Base-by-base conservation (phyloP, 2,113 vertebrate species). In the Dasyurus viverrinus region DNA sequence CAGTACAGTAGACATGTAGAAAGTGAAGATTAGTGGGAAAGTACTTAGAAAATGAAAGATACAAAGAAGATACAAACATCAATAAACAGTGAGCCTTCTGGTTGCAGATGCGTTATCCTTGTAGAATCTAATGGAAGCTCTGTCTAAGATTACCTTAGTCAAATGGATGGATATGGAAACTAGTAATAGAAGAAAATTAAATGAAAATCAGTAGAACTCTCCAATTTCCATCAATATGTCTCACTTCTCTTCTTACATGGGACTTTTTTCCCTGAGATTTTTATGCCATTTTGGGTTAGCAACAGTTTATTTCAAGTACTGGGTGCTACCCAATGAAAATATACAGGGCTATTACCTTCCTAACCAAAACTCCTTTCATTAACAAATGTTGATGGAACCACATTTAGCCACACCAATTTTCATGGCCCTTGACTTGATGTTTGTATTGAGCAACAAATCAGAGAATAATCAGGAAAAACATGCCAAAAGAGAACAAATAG, bases 361-460 rank as follows among this genome's bases (percentile, higher is more conserved):
- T 96, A 93, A 92, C 53, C 68, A 54, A 46, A 92, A 84, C 92
- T 60, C 94, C 91, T 97, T 60, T 46, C 54, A 84, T 89, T 97
- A 96, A 95, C 30, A 94, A 84, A 92, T 96, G 90, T 92, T 97
- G 95, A 95, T 96, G 89, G 95, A 90, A 96, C 76, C 23, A 53
- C 42, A 94, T 96, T 97, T 97, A 93, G 68, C 90, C 96, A 52
- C 76, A 97, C 92, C 96, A 93, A 90, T 97, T 94, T 97, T 52
- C 95, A 84, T 96, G 84, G 93, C 93, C 94, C 50, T 95, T 96
- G 93, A 96, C 92, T 97, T 89, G 93, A 95, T 97, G 36, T 97
- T 97, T 96, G 91, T 95, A 92, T 91, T 97, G 92, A 96, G 97
- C 95, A 95, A 89, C 92, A 95, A 94, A 94, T 54, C 46, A 95